Base-by-base conservation (phyloP, 2,888 invertebrate species). In the Drosophila nigricruria region DNA sequence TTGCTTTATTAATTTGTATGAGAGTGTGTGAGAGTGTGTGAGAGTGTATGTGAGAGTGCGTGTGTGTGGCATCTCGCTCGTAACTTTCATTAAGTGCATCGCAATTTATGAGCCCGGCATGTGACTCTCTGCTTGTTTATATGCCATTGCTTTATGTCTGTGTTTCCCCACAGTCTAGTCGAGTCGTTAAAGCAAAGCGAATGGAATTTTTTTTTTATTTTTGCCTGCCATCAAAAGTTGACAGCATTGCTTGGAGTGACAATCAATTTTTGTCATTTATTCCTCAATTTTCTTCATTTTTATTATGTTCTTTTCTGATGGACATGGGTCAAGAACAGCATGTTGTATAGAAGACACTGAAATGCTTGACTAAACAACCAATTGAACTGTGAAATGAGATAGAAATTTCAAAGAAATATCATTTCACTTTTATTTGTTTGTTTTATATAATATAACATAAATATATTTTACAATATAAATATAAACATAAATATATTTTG, bases 1-100 rank as follows among this genome's bases (percentile, higher is more conserved):
- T 70, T 66, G 50, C 45, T 68, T 68, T 73, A 88, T 82, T 77
- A 79, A 82, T 85, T 73, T 80, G 42, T 30, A 2, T 57, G 27
- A 16, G 8, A 1, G 18, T 6, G 18, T 6, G 2, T 45, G n/a
- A 43, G 30, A 59, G 32, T 23, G 14, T 16, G 54, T 20, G 36
- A 25, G 38, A 9, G 63, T 18, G n/a, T n/a, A 34, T 20, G 42
- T n/a, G 30, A 53, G 27, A 23, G 14, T 14, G 49, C 16, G 36
- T 30, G 36, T n/a, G 61, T 16, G 16, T 20, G 34, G 6, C 10
- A n/a, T 16, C 14, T 12, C n/a, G 36, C 36, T 25, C 52, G 18
- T 59, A 47, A 57, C 45, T 27, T 60, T 38, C 32, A 16, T 23
- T 53, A 30, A 40, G 23, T 63, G 47, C 63, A 63, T 23, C 36